These are phyloP conservation scores for Pachyuromys duprasi DNA, from an alignment of 2,797 vertebrate species.

Conservation along the genomic window DNA sequence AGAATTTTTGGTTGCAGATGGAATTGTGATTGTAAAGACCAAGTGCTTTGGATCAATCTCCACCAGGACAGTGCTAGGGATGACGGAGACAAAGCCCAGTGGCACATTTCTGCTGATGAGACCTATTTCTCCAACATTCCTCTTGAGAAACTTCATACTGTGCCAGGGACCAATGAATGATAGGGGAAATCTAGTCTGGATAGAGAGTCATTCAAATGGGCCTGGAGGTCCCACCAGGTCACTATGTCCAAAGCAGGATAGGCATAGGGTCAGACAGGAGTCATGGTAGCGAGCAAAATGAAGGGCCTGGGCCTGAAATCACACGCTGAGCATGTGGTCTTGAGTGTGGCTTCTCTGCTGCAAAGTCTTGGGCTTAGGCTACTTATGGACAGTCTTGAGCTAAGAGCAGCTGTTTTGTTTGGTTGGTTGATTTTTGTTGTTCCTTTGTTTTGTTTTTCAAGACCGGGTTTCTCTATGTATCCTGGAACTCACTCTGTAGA, in stretches of 20 bases:
- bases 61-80: rapidly evolving
- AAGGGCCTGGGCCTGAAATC: neutral
- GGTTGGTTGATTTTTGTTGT: neutral
- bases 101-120: rapidly evolving
- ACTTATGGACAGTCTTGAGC: neutral
- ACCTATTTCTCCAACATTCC: neutral
- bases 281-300: neutral
- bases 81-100: rapidly evolving
- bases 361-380: neutral
- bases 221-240: rapidly evolving
- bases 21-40: rapidly evolving
- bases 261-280: rapidly evolving
- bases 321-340: rapidly evolving
- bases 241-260: neutral
- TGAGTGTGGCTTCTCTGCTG: too few species aligned
- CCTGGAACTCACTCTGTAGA: neutral
- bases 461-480: neutral
- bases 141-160: neutral
- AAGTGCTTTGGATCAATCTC: rapidly evolving
- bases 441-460: neutral
- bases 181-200: rapidly evolving
- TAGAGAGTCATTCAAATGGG: neutral
- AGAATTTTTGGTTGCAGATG: rapidly evolving
- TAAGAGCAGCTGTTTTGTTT: neutral
- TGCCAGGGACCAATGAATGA: rapidly evolving